Evolutionary conservation across 2,888 invertebrate species (phyloP).

Genomic region (Lumbricus terrestris): DNA sequence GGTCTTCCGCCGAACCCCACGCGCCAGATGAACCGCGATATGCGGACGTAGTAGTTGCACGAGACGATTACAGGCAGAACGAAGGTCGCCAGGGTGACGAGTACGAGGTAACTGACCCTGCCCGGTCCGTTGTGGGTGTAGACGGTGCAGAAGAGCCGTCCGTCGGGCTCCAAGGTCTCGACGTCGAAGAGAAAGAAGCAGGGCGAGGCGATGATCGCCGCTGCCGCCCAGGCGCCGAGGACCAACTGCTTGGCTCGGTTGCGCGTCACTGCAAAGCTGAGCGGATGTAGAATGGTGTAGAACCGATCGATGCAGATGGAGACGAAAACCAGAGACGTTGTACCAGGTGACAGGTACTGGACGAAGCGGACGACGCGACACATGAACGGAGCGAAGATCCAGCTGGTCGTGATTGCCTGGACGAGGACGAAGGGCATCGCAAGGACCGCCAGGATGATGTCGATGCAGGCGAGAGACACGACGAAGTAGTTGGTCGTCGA

Average conservation of each 20-base stretch:
- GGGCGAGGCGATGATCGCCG: slow-evolving; percentile 42
- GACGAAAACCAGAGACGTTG: slow-evolving; percentile 45
- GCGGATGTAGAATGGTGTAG: slow-evolving; percentile 56
- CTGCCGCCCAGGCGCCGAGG: slow-evolving; percentile 42
- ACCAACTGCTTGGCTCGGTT: slow-evolving; percentile 52
- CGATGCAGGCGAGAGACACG: slow-evolving; percentile 48
- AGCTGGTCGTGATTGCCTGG: slow-evolving; percentile 39
- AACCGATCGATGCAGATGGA: slow-evolving; percentile 53
- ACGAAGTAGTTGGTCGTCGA: slow-evolving; percentile 58
- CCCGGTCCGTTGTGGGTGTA: slow-evolving; percentile 23
- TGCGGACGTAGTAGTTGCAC: slow-evolving; percentile 42
- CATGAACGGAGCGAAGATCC: slow-evolving; percentile 45
- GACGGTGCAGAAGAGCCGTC: slow-evolving; percentile 5
- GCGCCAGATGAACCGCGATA: slow-evolving; percentile 49
- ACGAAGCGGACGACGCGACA: slow-evolving; percentile 49
- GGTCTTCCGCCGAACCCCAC: slow-evolving; percentile 40
- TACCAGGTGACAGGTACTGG: slow-evolving; percentile 42
- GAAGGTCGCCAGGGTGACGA: slow-evolving; percentile 42
- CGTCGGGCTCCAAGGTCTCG: slow-evolving; percentile 11
- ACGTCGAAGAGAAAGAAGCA: slow-evolving; percentile 47
- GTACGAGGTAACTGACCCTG: slow-evolving; percentile 41
- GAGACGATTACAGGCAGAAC: slow-evolving; percentile 44
- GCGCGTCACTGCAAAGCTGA: slow-evolving; percentile 55
- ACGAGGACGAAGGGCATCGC: slow-evolving; percentile 46
- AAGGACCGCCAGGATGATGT: slow-evolving; percentile 44